Evolutionary conservation across 2,113 vertebrate genomes (phyloP).

Genomic region (Pantherophis guttatus): DNA sequence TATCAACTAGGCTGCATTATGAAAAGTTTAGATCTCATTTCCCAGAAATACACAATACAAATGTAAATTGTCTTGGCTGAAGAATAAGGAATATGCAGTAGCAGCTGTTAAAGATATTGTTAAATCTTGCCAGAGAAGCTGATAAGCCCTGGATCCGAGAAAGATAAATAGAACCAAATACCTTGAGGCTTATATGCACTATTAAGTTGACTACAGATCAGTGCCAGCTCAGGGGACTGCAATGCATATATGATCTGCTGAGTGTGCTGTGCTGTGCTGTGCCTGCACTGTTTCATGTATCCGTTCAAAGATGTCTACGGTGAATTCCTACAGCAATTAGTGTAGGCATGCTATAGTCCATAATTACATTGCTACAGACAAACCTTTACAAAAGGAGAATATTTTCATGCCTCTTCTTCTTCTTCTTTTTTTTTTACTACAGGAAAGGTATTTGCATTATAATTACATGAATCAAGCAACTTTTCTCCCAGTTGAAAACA

Average conservation of each 20-base stretch:
- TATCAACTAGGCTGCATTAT: neutral
- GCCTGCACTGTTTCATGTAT: neutral
- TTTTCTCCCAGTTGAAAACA: constrained; percentile 1
- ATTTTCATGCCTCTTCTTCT: neutral
- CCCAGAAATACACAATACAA: neutral
- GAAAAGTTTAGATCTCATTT: neutral
- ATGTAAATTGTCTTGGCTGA: neutral
- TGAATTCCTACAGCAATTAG: neutral
- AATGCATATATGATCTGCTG: neutral
- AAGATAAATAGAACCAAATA: neutral
- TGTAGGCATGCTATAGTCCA: neutral
- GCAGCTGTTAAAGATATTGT: neutral
- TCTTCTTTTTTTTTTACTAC: neutral
- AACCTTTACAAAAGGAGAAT: neutral
- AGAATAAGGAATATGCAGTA: neutral
- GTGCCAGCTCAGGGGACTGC: neutral
- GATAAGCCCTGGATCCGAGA: neutral
- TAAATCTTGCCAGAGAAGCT: neutral
- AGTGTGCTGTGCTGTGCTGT: neutral
- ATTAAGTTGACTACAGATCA: neutral
- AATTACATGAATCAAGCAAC: neutral
- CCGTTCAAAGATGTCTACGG: neutral
- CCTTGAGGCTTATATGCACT: neutral
- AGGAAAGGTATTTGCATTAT: constrained; percentile 10
- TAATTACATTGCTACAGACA: constrained; percentile 3